A percentile compares a stretch with the other conserved stretches of the same genome.
phyloP scores from a whole-genome alignment of 2,888 invertebrate species.

The Eupithecia vulgata region DNA sequence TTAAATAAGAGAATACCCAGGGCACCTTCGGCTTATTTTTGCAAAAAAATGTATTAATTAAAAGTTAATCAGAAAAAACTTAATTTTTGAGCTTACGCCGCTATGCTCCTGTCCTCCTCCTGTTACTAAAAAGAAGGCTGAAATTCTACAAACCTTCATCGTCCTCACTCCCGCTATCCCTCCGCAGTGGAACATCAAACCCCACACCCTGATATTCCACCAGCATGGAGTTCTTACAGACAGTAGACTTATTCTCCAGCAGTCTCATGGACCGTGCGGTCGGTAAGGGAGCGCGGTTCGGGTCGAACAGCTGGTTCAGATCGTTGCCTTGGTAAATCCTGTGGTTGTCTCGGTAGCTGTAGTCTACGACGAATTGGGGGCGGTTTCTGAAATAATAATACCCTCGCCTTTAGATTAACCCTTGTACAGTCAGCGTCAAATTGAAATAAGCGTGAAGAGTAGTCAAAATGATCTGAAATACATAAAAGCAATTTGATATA shows the following conservation, averaged over 20 bases:
- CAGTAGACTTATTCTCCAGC: conserved; percentile 60
- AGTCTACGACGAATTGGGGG: conserved; percentile 10
- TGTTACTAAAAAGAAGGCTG: neutral
- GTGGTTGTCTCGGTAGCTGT: conserved; percentile 49
- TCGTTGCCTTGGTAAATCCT: conserved; percentile 57
- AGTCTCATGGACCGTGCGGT: conserved; percentile 39
- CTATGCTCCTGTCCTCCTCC: no score
- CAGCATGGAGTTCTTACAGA: conserved; percentile 48
- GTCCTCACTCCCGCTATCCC: conserved; percentile 44
- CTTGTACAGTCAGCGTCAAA: no score
- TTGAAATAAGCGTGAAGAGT: no score
- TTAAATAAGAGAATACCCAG: no score
- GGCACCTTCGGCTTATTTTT: no score
- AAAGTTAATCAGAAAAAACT: no score
- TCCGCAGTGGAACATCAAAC: conserved; percentile 51
- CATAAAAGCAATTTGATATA: no score
- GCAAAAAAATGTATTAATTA: no score
- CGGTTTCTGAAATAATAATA: conserved; percentile 15
- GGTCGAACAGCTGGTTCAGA: conserved; percentile 60
- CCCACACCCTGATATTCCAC: conserved; percentile 55
- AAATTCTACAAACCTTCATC: conserved; percentile 55
- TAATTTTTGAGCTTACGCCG: no score
- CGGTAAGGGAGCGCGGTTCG: conserved; percentile 37
- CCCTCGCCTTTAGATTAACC: no score
- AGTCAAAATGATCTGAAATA: no score